phyloP scores from a whole-genome alignment of 2,888 invertebrate species.

The Arctia plantaginis region DNA sequence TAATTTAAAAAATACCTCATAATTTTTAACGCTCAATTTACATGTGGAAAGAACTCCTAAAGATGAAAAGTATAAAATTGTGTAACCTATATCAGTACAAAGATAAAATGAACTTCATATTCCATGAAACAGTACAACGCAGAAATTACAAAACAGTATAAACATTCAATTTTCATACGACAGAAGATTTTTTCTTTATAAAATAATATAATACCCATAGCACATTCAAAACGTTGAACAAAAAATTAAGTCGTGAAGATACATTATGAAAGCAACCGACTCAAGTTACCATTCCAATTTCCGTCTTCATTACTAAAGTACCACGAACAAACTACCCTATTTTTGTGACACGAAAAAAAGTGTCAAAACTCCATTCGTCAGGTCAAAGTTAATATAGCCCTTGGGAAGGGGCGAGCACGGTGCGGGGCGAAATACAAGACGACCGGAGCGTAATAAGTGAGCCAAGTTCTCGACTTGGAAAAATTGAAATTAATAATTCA shows the following conservation, averaged over 20 bases:
- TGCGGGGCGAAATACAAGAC: constrained; percentile 41
- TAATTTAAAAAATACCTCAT: too few relatives aligned
- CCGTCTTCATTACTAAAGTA: constrained; percentile 51
- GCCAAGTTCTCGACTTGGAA: constrained; percentile 58
- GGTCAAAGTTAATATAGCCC: constrained; percentile 53
- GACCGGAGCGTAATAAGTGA: constrained; percentile 52
- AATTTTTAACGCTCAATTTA: too few relatives aligned
- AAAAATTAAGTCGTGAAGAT: constrained; percentile 26
- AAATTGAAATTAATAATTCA: constrained; percentile 71
- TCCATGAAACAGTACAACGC: not conserved
- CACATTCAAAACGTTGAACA: constrained; percentile 11
- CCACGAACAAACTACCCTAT: constrained; percentile 48
- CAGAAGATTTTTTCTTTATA: not conserved
- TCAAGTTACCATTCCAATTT: constrained; percentile 46
- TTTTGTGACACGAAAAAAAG: constrained; percentile 48
- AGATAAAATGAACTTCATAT: not conserved
- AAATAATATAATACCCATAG: not conserved
- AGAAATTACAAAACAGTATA: not conserved
- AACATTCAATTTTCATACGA: too few relatives aligned
- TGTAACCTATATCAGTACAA: too few relatives aligned
- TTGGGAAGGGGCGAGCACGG: constrained; percentile 32
- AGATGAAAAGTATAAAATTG: too few relatives aligned
- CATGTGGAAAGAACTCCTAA: too few relatives aligned
- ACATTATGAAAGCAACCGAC: constrained; percentile 31
- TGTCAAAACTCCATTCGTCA: constrained; percentile 57